Base-by-base conservation (phyloP, 2,113 vertebrate genomes). In the Noturus placidus region DNA sequence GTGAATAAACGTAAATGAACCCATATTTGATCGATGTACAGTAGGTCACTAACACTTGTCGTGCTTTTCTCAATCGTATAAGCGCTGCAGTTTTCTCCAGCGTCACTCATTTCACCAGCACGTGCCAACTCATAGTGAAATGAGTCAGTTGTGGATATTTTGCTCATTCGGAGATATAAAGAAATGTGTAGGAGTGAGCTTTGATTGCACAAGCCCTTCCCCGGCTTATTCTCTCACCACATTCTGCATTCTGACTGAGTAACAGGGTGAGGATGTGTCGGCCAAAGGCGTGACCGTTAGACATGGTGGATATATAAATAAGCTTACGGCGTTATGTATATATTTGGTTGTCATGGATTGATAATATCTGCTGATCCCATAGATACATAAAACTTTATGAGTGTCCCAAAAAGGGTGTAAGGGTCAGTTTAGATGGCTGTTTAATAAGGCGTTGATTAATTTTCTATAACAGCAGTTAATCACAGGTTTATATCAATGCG, bases 141-240 rank as follows among this genome's bases (percentile, higher is more conserved):
- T 72, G 67, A 84, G n/a, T 84, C 67, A 72, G 33, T 35, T 57
- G 22, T 50, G 50, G 17, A 38, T 50, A 35, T 52, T 54, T 27
- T n/a, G 22, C 5, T 14, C 5, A 69, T 57, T 69, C 4, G 4
- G 69, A 33, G 33, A 77, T 30, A 86, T 42, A 27, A 74, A 63
- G 11, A 56, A 25, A n/a, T 3, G 13, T 82, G 65, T 83, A 22
- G n/a, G 50, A 54, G 46, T 9, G 69, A 50, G 70, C 42, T 78
- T 33, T 83, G 70, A 59, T 83, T 69, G 84, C 27, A 76, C n/a
- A 74, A 63, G 69, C 33, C 33, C 56, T 82, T 70, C 15, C 54
- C 59, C 38, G 22, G 38, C 15, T 70, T 63, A 61, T 3, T 35
- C 27, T 30, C 69, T 33, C n/a, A 56, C 54, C 50, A n/a, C 57